Evolutionary conservation across 2,888 invertebrate species (phyloP).

Genomic region (Megamerina dolium): DNA sequence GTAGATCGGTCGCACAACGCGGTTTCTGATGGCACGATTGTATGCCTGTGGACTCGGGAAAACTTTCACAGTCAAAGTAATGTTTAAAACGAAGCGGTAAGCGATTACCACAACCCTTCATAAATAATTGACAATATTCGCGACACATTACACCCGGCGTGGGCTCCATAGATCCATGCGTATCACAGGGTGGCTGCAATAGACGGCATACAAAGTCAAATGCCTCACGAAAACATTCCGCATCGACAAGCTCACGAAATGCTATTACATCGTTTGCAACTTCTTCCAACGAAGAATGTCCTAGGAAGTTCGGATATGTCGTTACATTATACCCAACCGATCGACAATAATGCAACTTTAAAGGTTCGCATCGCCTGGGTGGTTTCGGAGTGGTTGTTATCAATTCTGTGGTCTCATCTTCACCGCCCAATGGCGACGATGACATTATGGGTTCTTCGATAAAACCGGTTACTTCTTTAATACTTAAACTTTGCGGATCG

Average conservation of each 20-base stretch:
- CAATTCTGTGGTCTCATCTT: conserved; percentile 45
- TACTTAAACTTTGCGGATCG: conserved; percentile 59
- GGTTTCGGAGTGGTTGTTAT: conserved; percentile 52
- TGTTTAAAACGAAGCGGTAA: conserved; percentile 65
- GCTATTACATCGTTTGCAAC: conserved; percentile 71
- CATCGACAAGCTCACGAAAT: conserved; percentile 81
- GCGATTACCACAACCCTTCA: conserved; percentile 73
- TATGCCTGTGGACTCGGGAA: conserved; percentile 71
- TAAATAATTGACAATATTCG: conserved; percentile 78
- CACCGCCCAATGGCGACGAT: conserved; percentile 44
- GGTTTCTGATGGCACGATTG: conserved; percentile 73
- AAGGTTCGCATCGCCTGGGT: conserved; percentile 61
- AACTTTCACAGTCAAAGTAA: conserved; percentile 69
- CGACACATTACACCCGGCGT: conserved; percentile 55
- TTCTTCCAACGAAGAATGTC: conserved; percentile 57
- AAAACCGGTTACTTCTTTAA: conserved; percentile 52
- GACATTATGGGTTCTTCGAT: conserved; percentile 47
- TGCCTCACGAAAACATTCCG: conserved; percentile 81
- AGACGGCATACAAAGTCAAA: conserved; percentile 86
- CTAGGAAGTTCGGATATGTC: conserved; percentile 71
- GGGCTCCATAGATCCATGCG: conserved; percentile 57
- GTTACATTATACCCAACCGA: conserved; percentile 72
- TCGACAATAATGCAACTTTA: conserved; percentile 65
- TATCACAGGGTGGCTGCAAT: conserved; percentile 73
- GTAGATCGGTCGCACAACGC: conserved; percentile 71